Evolutionary conservation across 2,888 invertebrate genomes (phyloP).

Genomic region (Nemurella pictetii): DNA sequence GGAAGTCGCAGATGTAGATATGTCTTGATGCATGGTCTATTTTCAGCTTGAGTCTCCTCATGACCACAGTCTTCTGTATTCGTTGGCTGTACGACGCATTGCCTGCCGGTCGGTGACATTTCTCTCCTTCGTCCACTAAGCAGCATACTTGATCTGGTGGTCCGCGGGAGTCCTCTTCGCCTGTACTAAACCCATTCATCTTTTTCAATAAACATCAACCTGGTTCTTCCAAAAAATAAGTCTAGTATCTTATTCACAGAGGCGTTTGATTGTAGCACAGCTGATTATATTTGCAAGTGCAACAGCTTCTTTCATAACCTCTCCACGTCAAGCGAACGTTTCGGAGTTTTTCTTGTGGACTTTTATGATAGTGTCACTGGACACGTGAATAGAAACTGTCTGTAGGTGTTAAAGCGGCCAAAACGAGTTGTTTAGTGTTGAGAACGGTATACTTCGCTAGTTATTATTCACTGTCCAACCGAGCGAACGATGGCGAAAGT

Average conservation of each 20-base stretch:
- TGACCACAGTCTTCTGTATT: constrained; percentile 93
- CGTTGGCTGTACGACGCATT: constrained; percentile 96
- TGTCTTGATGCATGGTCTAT: constrained; percentile 85
- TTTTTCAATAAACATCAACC: constrained; percentile 40
- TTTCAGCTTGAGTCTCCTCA: constrained; percentile 84
- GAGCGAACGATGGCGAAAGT: constrained; percentile 32
- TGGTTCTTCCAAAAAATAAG: background rate
- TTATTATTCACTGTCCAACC: background rate
- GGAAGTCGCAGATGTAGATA: constrained; percentile 95
- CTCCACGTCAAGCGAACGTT: background rate
- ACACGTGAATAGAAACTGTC: background rate
- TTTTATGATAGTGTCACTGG: background rate
- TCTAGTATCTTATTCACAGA: background rate
- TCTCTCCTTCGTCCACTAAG: constrained; percentile 83
- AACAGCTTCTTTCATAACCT: constrained; percentile 23
- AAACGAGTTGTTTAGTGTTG: background rate
- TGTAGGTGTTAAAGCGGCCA: background rate
- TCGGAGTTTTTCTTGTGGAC: background rate
- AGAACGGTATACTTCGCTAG: background rate
- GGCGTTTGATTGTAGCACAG: background rate
- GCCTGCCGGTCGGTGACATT: constrained; percentile 85
- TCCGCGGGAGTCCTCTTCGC: constrained; percentile 87
- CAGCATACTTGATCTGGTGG: constrained; percentile 91
- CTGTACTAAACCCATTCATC: constrained; percentile 90
- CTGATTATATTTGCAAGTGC: background rate